A percentile compares a stretch with the other conserved stretches of the same genome.
phyloP scores from a whole-genome alignment of 2,113 vertebrate species.

The Bubo scandiacus region DNA sequence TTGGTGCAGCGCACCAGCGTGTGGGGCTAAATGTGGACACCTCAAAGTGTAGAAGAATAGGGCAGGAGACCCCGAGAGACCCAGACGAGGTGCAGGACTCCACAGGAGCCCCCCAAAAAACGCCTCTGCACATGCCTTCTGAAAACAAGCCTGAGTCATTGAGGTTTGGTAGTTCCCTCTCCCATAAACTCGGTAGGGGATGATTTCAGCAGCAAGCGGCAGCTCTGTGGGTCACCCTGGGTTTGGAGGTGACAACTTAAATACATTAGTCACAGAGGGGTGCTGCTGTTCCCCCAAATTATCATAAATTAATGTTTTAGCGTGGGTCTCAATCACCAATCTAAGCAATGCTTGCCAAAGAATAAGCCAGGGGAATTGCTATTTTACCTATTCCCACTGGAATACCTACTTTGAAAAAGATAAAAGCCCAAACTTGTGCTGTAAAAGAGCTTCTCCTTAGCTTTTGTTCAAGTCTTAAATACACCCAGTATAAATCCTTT shows the following conservation, averaged over 20 bases:
- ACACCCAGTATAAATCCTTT: slow-evolving; percentile 25
- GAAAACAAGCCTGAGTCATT: neutral
- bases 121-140: neutral
- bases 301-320: neutral
- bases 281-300: slow-evolving; percentile 3
- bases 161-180: neutral
- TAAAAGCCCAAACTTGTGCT: slow-evolving; percentile 1
- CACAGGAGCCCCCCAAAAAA: neutral
- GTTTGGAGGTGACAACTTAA: neutral
- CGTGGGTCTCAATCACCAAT: neutral
- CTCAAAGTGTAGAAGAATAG: slow-evolving; percentile 47
- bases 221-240: neutral
- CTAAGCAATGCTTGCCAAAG: neutral
- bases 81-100: neutral
- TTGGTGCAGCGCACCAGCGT: slow-evolving; percentile 55
- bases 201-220: slow-evolving; percentile 19
- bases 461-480: slow-evolving; percentile 28
- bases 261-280: neutral
- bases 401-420: neutral
- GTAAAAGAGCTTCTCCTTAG: slow-evolving; percentile 3
- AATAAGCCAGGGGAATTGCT: neutral
- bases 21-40: slow-evolving; percentile 48
- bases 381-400: slow-evolving; percentile 32
- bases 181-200: neutral
- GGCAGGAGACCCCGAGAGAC: slow-evolving; percentile 4